These are phyloP conservation scores for Argentina silus DNA, from an alignment of 2,797 vertebrate species.

Conservation along the genomic window DNA sequence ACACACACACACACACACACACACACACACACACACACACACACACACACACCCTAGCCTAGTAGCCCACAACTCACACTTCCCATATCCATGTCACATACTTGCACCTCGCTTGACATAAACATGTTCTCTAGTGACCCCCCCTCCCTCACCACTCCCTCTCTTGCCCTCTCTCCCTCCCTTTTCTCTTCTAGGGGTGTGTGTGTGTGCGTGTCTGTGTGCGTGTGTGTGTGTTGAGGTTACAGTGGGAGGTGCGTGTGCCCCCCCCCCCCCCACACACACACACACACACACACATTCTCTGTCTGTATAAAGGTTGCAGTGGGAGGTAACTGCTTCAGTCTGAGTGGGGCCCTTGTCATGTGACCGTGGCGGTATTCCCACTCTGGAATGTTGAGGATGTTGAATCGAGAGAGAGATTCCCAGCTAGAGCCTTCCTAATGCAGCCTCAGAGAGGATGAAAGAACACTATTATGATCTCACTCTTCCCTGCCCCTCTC, in stretches of 20 bases:
- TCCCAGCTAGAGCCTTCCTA: too few relatives aligned
- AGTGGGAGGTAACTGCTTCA: slow-evolving; percentile 69
- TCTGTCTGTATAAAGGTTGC: slow-evolving; percentile 59
- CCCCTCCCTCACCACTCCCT: background rate
- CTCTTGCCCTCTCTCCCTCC: slow-evolving; percentile 45
- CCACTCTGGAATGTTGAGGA: slow-evolving; percentile 68
- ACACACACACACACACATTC: too few relatives aligned
- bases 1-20: too few relatives aligned
- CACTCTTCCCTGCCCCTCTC: too few relatives aligned
- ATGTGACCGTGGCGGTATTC: slow-evolving; percentile 66
- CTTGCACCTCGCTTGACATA: background rate
- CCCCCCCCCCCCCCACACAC: too few relatives aligned
- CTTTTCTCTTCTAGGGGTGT: too few relatives aligned
- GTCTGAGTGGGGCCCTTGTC: slow-evolving; percentile 67
- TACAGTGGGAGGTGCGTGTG: slow-evolving; percentile 29
- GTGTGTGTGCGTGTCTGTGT: slow-evolving; percentile 57
- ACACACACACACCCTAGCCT: background rate
- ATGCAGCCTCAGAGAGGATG: too few relatives aligned
- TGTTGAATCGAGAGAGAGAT: too few relatives aligned
- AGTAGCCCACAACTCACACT: background rate
- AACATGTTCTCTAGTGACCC: slow-evolving; percentile 10
- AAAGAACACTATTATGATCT: too few relatives aligned
- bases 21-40: background rate
- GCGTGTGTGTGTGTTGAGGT: slow-evolving; percentile 23
- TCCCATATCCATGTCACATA: background rate